Evolutionary conservation across 2,113 vertebrate genomes (phyloP), one percentile per base, ranked within the genome.

Genomic region (Pyrgilauda ruficollis): DNA sequence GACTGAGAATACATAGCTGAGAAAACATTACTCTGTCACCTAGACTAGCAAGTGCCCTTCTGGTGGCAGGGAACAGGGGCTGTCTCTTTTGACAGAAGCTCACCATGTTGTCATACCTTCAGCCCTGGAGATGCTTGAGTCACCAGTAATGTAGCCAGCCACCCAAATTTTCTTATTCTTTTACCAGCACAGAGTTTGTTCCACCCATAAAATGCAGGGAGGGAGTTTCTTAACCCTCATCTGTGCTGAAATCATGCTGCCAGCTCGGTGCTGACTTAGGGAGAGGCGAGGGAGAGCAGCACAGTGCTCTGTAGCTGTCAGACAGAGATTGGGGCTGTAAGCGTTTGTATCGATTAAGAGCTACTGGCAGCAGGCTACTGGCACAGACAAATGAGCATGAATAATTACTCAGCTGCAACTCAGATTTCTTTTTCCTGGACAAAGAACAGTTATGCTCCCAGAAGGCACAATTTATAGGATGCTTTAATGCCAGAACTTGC

Each of bases 401-500:
- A 82, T 92, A 89, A 90, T 83, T 92, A 63, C 68, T 90, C 82
- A 72, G 64, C 72, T 94, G 85, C 56, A 92, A 78, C 75, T 90
- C 52, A 18, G 24, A 83, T 95, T 92, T 87, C 87, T 90, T 87
- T 79, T 87, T 94, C 76, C 64, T 84, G 68, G 52, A 66, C 67
- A 92, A 90, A 91, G 91, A 92, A 70, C 35, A 86, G 58, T 55
- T 59, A 67, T 17, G 1, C 26, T 90, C 63, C 62, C 87, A 84
- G 83, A 93, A 94, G 93, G 72, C 86, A 24, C 47, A 81, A 90
- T 86, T 83, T 83, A 56, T n/a, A 93, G 63, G 55, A 41, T 44
- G 13, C 75, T 84, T 85, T 87, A 91, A 91, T 92, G 52, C 52
- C 0, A 9, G 61, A 96, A 80, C 55, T 83, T 91, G 47, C 35